A percentile compares a stretch with the other conserved stretches of the same genome.
Conservation (phyloP, 2,888 invertebrate species). For the Monochamus alternatus region DNA sequence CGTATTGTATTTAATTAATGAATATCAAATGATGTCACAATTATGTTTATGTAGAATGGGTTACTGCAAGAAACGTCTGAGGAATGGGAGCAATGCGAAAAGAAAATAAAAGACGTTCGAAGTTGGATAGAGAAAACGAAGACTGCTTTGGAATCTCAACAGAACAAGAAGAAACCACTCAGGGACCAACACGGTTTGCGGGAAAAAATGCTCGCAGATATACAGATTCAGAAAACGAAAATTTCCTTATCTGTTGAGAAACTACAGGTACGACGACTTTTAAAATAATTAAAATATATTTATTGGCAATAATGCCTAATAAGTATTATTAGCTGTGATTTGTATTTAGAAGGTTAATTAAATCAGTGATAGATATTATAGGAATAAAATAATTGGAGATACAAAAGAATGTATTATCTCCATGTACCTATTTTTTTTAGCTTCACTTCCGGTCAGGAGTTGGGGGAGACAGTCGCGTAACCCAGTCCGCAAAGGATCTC, state of each 20-base stretch:
- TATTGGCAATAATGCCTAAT: no score
- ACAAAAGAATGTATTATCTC: no score
- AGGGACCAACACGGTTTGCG: slow-evolving; percentile 89
- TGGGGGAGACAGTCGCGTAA: slow-evolving; percentile 84
- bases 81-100: slow-evolving; percentile 97
- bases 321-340: no score
- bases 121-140: slow-evolving; percentile 92
- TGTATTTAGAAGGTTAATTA: no score
- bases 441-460: slow-evolving; percentile 92
- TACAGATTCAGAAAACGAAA: slow-evolving; percentile 92
- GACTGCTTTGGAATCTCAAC: slow-evolving; percentile 83
- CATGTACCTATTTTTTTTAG: slow-evolving; percentile 67
- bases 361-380: no score
- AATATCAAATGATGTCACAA: neutral
- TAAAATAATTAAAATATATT: no score
- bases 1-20: neutral
- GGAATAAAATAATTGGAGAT: no score
- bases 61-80: slow-evolving; percentile 92
- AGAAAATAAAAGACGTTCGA: slow-evolving; percentile 91
- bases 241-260: slow-evolving; percentile 92
- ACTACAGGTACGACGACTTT: slow-evolving; percentile 77
- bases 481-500: slow-evolving; percentile 81
- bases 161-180: slow-evolving; percentile 89
- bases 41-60: slow-evolving; percentile 77
- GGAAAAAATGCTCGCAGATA: slow-evolving; percentile 90